Evolutionary conservation across 2,113 vertebrate genomes (phyloP).

Genomic region (Lutjanus erythropterus): DNA sequence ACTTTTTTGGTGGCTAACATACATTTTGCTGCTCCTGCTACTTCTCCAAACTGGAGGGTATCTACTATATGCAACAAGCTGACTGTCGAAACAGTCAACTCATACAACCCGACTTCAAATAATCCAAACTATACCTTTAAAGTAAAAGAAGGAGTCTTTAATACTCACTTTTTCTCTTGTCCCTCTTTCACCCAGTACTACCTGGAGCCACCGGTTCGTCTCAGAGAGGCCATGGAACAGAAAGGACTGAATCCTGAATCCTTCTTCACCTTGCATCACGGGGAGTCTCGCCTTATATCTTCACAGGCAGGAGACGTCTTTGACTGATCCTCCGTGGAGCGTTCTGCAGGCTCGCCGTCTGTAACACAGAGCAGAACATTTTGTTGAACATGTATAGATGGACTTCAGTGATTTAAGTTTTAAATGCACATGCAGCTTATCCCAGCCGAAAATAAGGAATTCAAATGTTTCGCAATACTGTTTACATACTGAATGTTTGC

Average conservation of each 20-base stretch:
- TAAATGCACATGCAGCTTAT: conserved; percentile 4
- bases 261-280: conserved; percentile 94
- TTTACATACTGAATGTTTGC: conserved; percentile 39
- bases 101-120: no score
- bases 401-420: neutral
- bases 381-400: neutral
- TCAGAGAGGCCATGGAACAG: conserved; percentile 90
- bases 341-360: neutral
- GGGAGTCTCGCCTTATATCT: conserved; percentile 90
- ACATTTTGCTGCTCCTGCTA: no score
- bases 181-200: conserved; percentile 85
- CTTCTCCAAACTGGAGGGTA: no score
- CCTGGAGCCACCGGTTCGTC: conserved; percentile 91
- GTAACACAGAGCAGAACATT: conserved; percentile 18
- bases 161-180: neutral
- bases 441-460: neutral
- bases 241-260: conserved; percentile 88
- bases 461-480: neutral
- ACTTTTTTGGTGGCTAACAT: no score
- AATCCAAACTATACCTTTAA: no score
- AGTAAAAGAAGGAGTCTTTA: no score
- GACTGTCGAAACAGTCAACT: no score
- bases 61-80: no score
- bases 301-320: conserved; percentile 76
- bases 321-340: conserved; percentile 65